Evolutionary conservation across 2,888 invertebrate species (phyloP), one percentile per base, ranked within the genome.

Genomic region (Pyrgus malvae): DNA sequence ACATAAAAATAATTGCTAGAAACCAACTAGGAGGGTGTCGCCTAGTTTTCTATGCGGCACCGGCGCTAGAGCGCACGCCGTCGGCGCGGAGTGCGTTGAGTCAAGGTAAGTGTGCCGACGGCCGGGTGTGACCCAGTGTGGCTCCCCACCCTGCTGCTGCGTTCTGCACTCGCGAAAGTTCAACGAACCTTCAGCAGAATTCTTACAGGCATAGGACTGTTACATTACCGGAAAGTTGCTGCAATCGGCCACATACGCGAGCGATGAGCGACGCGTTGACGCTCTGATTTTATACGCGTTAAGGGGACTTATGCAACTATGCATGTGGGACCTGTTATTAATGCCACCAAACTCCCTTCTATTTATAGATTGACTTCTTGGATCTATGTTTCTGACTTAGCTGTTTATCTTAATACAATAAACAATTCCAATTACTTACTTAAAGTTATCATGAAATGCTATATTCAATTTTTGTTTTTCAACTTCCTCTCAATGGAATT

Each of bases 21-120:
- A 78, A 76, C 74, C 68, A 69, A 66, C 66, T 66, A 65, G 62
- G 68, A 68, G 66, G 66, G 68, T 79, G 68, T 79, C 73, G 80
- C 81, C 84, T 86, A 84, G 80, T 86, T 89, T 83, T 84, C 78
- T 83, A 78, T 78, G 76, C 74, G 70, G 71, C 70, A 75, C 67
- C 66, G 70, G 70, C 70, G 75, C 69, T 63, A 64, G 65, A 74
- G 72, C 73, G 78, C 68, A 66, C 67, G 66, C 66, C 69, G 63
- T 65, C 74, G 65, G 64, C 69, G 70, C 64, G 69, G 72, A 73
- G 76, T 80, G 80, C 80, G 82, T 74, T 74, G 78, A 89, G 87
- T 89, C 89, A 90, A 90, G 90, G 89, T 90, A 90, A 90, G 88
- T 90, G 85, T 87, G 90, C 78, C 89, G 83, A 88, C 79, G 90